Evolutionary conservation across 2,113 vertebrate genomes (phyloP).

Genomic region (Odontophorus gujanensis): DNA sequence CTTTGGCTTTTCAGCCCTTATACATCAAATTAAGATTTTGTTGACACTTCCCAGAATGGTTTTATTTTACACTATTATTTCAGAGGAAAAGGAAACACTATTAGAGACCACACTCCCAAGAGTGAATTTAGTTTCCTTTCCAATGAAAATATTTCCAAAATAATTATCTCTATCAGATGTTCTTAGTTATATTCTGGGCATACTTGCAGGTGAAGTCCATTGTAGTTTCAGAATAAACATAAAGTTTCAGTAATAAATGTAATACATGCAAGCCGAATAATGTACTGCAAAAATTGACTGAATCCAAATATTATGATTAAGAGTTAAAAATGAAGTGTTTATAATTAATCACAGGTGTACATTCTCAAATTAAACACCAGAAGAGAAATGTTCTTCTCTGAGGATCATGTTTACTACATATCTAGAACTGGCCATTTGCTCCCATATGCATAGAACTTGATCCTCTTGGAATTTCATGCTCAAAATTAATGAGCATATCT

Average conservation of each 20-base stretch:
- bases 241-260: background rate
- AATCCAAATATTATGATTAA: background rate
- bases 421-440: background rate
- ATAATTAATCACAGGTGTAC: background rate
- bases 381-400: background rate
- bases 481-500: background rate
- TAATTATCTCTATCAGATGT: background rate
- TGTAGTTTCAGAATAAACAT: background rate
- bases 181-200: background rate
- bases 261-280: background rate
- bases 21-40: conserved; percentile 27
- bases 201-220: background rate
- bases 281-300: background rate
- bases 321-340: background rate
- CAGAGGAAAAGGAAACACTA: conserved; percentile 52
- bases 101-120: background rate
- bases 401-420: background rate
- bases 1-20: conserved; percentile 36
- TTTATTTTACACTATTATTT: conserved; percentile 45
- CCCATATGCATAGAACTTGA: fast-evolving
- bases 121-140: conserved; percentile 45
- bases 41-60: conserved; percentile 37
- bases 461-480: background rate
- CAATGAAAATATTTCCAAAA: conserved; percentile 26
- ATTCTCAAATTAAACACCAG: background rate